A percentile compares a stretch with the other conserved stretches of the same genome.
These are phyloP conservation scores for Drosophila busckii DNA, from an alignment of 1,140 invertebrate genomes.

Conservation along the genomic window DNA sequence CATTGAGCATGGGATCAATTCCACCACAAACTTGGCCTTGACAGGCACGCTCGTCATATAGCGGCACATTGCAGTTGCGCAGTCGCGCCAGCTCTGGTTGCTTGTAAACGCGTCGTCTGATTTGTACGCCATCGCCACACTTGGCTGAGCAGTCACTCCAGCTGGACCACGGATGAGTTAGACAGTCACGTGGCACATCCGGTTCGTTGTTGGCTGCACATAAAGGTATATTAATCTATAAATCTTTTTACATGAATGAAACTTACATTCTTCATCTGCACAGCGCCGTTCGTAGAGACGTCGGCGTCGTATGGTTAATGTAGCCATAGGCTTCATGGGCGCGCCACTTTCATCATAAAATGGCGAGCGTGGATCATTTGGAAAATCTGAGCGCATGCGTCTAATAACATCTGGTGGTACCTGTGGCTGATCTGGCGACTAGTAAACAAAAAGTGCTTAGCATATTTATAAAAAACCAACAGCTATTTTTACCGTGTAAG, in stretches of 20 bases:
- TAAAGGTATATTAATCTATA: not conserved
- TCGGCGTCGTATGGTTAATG: slow-evolving; percentile 87
- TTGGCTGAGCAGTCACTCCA: slow-evolving; percentile 89
- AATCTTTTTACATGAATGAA: not conserved
- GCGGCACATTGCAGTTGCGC: slow-evolving; percentile 69
- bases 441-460: slow-evolving; percentile 31
- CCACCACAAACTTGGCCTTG: slow-evolving; percentile 48
- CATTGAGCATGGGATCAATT: slow-evolving; percentile 10
- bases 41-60: slow-evolving; percentile 56
- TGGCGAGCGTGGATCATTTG: slow-evolving; percentile 91
- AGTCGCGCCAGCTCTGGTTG: slow-evolving; percentile 80
- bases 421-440: slow-evolving; percentile 90
- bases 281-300: slow-evolving; percentile 92
- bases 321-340: slow-evolving; percentile 94
- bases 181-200: slow-evolving; percentile 81
- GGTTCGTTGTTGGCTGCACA: slow-evolving; percentile 57
- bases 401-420: slow-evolving; percentile 90
- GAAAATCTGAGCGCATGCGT: slow-evolving; percentile 89
- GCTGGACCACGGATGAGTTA: slow-evolving; percentile 85
- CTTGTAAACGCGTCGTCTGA: slow-evolving; percentile 83
- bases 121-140: slow-evolving; percentile 86
- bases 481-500: slow-evolving; percentile 87
- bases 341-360: slow-evolving; percentile 90
- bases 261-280: slow-evolving; percentile 79
- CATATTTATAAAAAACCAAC: not conserved